These are phyloP conservation scores for Xanthorhoe designata DNA, from an alignment of 2,888 invertebrate genomes.

Conservation along the genomic window DNA sequence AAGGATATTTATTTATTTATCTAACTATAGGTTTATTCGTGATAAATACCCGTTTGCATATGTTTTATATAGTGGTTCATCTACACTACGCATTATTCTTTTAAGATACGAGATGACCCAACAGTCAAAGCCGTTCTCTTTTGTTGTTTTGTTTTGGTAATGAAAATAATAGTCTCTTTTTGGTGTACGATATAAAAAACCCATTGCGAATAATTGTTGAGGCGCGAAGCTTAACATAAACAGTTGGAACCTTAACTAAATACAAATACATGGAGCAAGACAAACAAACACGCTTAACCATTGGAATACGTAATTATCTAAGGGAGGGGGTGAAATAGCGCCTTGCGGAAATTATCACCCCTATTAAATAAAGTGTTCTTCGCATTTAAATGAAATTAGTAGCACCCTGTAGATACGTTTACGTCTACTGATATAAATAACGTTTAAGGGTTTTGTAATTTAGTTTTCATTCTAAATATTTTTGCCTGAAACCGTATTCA, in stretches of 20 bases:
- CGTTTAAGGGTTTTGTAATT: not conserved
- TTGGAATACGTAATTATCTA: slow-evolving; percentile 17
- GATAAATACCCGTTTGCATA: too few relatives aligned
- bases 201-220: slow-evolving; percentile 6
- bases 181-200: not conserved
- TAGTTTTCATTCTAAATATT: not conserved
- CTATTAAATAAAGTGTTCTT: slow-evolving; percentile 3
- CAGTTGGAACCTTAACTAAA: slow-evolving; percentile 8
- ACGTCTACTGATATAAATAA: not conserved
- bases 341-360: slow-evolving; percentile 11
- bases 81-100: not conserved
- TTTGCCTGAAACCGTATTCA: too few relatives aligned
- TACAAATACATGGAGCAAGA: slow-evolving; percentile 10
- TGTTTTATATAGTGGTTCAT: too few relatives aligned
- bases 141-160: not conserved
- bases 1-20: too few relatives aligned
- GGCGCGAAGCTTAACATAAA: slow-evolving; percentile 10
- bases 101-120: too few relatives aligned
- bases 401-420: slow-evolving; percentile 1
- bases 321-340: slow-evolving; percentile 3
- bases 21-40: too few relatives aligned
- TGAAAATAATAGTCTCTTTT: not conserved
- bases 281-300: slow-evolving; percentile 16
- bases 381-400: slow-evolving; percentile 10
- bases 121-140: too few relatives aligned